Base-by-base conservation (phyloP, 1,140 invertebrate genomes). In the Pseudoatta argentina region DNA sequence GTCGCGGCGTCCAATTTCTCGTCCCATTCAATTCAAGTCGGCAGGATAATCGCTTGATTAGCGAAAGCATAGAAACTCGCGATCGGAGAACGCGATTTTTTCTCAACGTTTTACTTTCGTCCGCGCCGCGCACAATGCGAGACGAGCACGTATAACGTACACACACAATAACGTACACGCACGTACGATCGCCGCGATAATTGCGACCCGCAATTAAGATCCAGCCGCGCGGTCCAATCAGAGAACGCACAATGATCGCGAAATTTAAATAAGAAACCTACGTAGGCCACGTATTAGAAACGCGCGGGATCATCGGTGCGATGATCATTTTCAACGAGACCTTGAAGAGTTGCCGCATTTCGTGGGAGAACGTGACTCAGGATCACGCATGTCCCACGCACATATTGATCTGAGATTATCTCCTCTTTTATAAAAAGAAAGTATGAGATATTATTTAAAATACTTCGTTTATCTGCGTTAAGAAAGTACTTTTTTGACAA, bases 331-430 rank as follows among this genome's bases (percentile, higher is more conserved):
- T 24, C 24, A 24, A 24, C 24, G 77, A n/a, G 57, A 61, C 88
- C 85, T 89, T 86, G 88, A 83, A n/a, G 61, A 77, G 24, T 71
- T 53, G 61, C 66, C 6, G n/a, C n/a, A 21, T 39, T 55, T 72
- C 71, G 78, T 78, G 34, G 85, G 77, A 67, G 66, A 82, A 12
- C n/a, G 53, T 87, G 88, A 89, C 21, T 89, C 88, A 89, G 57
- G 30, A 48, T 55, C 48, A 55, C 44, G 61, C 55, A 59, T 77
- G 85, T 82, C 72, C 72, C 44, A 87, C 88, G 78, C 85, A 51
- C 77, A 4, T 48, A 69, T 16, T 16, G 6, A 4, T 10, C 44
- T 27, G 16, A 24, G n/a, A 30, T 12, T 75, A 16, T 18, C 30
- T 4, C 24, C 30, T 63, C 12, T 55, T 2, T 12, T 12, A 61